Evolutionary conservation across 2,888 invertebrate genomes (phyloP).

Genomic region (Harpalus rubripes): DNA sequence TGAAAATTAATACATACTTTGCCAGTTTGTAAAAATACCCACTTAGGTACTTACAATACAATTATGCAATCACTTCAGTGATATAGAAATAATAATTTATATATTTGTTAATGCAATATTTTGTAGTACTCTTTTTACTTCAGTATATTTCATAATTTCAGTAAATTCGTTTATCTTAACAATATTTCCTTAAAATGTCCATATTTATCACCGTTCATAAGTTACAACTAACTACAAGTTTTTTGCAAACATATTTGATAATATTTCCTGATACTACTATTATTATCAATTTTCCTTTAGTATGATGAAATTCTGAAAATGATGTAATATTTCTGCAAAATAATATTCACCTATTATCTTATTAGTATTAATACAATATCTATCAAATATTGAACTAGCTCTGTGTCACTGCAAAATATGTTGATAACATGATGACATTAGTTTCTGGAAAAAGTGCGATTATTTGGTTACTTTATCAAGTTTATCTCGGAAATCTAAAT

Average conservation of each 20-base stretch:
- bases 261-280: background rate
- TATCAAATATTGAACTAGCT: too few relatives aligned
- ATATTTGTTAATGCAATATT: background rate
- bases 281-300: background rate
- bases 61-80: background rate
- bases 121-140: background rate
- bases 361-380: too few relatives aligned
- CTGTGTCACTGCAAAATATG: too few relatives aligned
- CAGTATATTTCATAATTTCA: background rate
- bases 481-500: background rate
- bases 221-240: background rate
- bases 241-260: background rate
- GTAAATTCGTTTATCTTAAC: background rate
- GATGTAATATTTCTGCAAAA: background rate
- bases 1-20: too few relatives aligned
- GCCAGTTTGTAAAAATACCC: too few relatives aligned
- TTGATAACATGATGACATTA: background rate
- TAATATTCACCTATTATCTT: too few relatives aligned
- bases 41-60: too few relatives aligned
- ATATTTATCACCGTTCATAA: background rate
- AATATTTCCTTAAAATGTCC: background rate
- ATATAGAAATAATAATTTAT: background rate
- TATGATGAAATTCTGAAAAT: background rate
- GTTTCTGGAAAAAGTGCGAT: constrained; percentile 1
- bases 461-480: background rate